Base-by-base conservation (phyloP, 92 coral and sea anemone genomes). In the Paramuricea clavata region DNA sequence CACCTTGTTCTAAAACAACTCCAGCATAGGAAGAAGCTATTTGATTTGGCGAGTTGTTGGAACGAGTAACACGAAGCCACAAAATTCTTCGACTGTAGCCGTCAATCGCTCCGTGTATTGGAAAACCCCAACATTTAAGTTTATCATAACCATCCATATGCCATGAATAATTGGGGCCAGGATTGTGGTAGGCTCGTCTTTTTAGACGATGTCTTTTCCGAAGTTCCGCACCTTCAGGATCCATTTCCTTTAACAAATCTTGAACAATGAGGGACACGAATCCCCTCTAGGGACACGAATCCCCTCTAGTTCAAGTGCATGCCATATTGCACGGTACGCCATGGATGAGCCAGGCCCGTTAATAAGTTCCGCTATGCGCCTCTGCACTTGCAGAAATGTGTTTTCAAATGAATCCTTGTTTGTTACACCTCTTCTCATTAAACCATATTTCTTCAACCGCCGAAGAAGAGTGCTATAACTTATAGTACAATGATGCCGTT, bases 241-340 rank as follows among this genome's bases (percentile, higher is more conserved):
- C 92, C 87, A 88, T 81, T 60, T 88, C 94, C 76, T 81, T 86
- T 44, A 92, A 68, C 69, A 92, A 65, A 78, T 92, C 92, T 71
- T 92, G 90, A 27, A 92, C 94, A 49, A 2, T 52, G 35, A 10
- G 92, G 94, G 39, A 86, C 90, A 54, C 82, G 39, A 21, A 91
- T 32, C 13, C 94, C 94, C 26, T 44, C 89, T 82, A 21, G 92
- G 94, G 39, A 86, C 90, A 54, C 82, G 39, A 21, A 91, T 32
- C 13, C 94, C 94, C 85, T 92, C 92, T 92, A 87, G 82, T 83
- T 74, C 82, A 17, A 85, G 85, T 12, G 88, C 75, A 50, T 91
- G 94, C 94, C 94, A 88, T 54, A 88, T 91, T 44, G 86, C 19
- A n/a, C 89, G 89, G 78, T 89, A 89, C 44, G 82, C 92, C 68